Evolutionary conservation across 1,140 invertebrate species (phyloP).

Genomic region (Trinorchestia longiramus): DNA sequence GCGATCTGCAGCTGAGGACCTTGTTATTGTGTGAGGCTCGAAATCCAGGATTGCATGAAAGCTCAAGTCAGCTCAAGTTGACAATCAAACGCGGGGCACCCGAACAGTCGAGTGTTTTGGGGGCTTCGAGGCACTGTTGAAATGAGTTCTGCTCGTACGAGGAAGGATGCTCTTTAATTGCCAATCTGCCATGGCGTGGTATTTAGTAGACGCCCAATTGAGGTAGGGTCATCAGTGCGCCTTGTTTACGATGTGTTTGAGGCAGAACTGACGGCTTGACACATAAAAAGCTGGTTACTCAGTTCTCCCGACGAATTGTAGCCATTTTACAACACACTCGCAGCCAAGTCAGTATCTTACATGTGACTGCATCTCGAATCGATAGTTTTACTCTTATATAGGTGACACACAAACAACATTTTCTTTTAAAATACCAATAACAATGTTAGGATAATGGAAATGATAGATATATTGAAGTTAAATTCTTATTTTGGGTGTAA

Average conservation of each 20-base stretch:
- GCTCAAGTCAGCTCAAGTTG: background rate
- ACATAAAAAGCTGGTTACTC: background rate
- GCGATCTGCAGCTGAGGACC: constrained; percentile 3
- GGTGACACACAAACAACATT: no score
- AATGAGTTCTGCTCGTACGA: background rate
- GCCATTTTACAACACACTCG: background rate
- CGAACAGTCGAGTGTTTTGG: background rate
- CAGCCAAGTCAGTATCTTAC: background rate
- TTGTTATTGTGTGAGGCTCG: constrained; percentile 24
- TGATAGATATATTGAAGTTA: no score
- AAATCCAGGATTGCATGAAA: background rate
- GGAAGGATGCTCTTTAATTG: constrained; percentile 18
- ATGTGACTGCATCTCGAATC: background rate
- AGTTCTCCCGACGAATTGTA: background rate
- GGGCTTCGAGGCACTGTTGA: background rate
- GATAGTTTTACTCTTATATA: background rate
- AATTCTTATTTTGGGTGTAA: no score
- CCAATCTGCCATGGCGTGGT: background rate
- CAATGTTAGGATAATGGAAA: no score
- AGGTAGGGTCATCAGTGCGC: background rate
- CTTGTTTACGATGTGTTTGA: background rate
- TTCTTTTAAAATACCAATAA: no score
- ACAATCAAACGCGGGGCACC: background rate
- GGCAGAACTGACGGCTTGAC: constrained; percentile 10
- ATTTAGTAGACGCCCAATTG: constrained; percentile 10